Evolutionary conservation across 2,797 vertebrate species (phyloP), one percentile per base, ranked within the genome.

Genomic region (Fringilla coelebs): DNA sequence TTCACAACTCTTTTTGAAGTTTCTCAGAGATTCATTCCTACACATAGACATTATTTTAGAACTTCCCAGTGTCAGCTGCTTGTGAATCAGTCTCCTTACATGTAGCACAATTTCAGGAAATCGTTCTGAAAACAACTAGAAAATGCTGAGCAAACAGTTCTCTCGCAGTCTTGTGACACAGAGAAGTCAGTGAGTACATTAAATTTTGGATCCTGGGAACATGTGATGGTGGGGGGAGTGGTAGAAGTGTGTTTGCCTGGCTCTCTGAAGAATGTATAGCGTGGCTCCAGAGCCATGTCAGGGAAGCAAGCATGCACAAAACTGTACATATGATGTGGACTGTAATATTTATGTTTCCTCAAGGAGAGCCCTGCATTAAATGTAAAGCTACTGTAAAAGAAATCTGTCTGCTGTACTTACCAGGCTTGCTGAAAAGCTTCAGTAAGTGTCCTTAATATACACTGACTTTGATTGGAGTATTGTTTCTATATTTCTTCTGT

Each of bases 81-180:
- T 97, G 97, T 45, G 96, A 97, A 67, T 97, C 96, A 48, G 86
- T 95, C 93, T 97, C 92, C 88, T 97, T 98, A 86, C 91, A 95
- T 45, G 96, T 94, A 54, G 92, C 81, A 81, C 93, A 96, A 48
- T 97, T 98, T 71, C 89, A 92, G 83, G 97, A 98, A 94, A 97
- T 96, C 3, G 18, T 86, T 81, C 95, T 91, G 90, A 97, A 96
- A 89, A 97, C 94, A 71, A 29, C 89, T 16, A 61, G 85, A 87
- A 97, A 97, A 95, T 73, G 55, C 95, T 96, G 62, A 96, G 63
- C 54, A 81, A 67, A 49, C 9, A 6, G 51, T 97, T 97, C 54
- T 93, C 75, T 83, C 97, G 84, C 14, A 96, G 79, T 72, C 96
- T 97, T 81, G 85, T 96, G 77, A 97, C 92, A 60, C 34, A 2